Evolutionary conservation across 2,888 invertebrate species (phyloP).

Genomic region (Catocala nupta): DNA sequence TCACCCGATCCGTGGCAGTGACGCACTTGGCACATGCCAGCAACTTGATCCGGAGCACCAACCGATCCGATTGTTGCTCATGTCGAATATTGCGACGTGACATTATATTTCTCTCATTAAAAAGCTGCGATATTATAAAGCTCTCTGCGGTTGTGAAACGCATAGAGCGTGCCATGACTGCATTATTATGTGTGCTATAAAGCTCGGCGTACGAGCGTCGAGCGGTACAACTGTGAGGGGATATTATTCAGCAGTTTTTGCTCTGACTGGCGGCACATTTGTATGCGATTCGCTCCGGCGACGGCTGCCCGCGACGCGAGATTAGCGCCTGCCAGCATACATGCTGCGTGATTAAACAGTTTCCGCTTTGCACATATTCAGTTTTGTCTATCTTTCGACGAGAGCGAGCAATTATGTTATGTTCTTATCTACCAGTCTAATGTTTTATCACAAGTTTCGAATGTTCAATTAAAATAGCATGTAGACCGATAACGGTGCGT

Average conservation of each 20-base stretch:
- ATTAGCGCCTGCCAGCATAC: slow-evolving; percentile 75
- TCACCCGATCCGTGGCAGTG: slow-evolving; percentile 67
- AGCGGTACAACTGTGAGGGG: slow-evolving; percentile 67
- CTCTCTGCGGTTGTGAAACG: slow-evolving; percentile 65
- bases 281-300: slow-evolving; percentile 82
- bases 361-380: slow-evolving; percentile 70
- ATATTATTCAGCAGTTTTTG: slow-evolving; percentile 84
- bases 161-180: slow-evolving; percentile 71
- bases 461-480: slow-evolving; percentile 34
- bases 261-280: slow-evolving; percentile 75
- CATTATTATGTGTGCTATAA: slow-evolving; percentile 75
- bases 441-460: slow-evolving; percentile 14
- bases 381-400: slow-evolving; percentile 51
- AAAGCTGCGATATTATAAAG: slow-evolving; percentile 47
- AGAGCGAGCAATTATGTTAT: background rate
- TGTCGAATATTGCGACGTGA: slow-evolving; percentile 36
- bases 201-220: slow-evolving; percentile 58
- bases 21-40: slow-evolving; percentile 80
- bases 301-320: slow-evolving; percentile 74
- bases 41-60: slow-evolving; percentile 62
- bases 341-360: slow-evolving; percentile 80
- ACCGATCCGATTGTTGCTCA: slow-evolving; percentile 51
- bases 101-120: slow-evolving; percentile 32
- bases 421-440: background rate
- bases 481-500: slow-evolving; percentile 54